A percentile compares a stretch with the other conserved stretches of the same genome.
phyloP scores from a whole-genome alignment of 92 coral and sea anemone species.

The Scolanthus callimorphus region DNA sequence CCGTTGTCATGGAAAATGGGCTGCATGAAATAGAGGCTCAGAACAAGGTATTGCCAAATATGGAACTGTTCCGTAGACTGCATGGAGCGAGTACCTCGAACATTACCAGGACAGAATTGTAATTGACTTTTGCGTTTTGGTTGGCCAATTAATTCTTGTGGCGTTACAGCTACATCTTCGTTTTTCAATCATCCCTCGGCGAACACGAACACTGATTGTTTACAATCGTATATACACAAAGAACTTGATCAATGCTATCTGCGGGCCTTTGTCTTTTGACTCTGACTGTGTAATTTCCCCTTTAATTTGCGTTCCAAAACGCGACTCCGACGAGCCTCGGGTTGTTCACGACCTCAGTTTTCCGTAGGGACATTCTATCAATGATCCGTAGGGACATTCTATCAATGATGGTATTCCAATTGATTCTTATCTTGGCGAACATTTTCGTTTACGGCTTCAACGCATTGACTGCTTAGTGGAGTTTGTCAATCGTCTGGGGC shows the following conservation, averaged over 20 bases:
- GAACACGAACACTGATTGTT: slow-evolving; percentile 10
- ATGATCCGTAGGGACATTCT: no score
- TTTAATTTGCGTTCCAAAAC: slow-evolving; percentile 35
- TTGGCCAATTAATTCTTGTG: slow-evolving; percentile 29
- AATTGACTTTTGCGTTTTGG: slow-evolving; percentile 38
- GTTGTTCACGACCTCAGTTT: slow-evolving; percentile 42
- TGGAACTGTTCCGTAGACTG: no score
- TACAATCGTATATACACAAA: slow-evolving; percentile 19
- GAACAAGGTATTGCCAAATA: no score
- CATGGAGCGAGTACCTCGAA: slow-evolving; percentile 21
- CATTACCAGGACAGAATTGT: slow-evolving; percentile 36
- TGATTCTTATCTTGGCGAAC: neutral
- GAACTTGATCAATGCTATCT: slow-evolving; percentile 24
- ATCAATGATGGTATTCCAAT: neutral
- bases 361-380: slow-evolving; percentile 1
- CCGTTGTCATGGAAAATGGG: no score
- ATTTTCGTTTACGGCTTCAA: no score
- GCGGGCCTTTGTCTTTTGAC: slow-evolving; percentile 38
- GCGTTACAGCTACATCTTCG: slow-evolving; percentile 19
- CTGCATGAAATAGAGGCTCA: no score
- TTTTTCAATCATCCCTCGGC: slow-evolving; percentile 42
- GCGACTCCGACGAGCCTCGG: slow-evolving; percentile 28
- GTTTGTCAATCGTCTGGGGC: no score
- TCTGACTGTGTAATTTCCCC: slow-evolving; percentile 37
- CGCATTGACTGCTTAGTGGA: no score